Evolutionary conservation across 2,888 invertebrate genomes (phyloP), one percentile per base, ranked within the genome.

Genomic region (Eristalis intricaria): DNA sequence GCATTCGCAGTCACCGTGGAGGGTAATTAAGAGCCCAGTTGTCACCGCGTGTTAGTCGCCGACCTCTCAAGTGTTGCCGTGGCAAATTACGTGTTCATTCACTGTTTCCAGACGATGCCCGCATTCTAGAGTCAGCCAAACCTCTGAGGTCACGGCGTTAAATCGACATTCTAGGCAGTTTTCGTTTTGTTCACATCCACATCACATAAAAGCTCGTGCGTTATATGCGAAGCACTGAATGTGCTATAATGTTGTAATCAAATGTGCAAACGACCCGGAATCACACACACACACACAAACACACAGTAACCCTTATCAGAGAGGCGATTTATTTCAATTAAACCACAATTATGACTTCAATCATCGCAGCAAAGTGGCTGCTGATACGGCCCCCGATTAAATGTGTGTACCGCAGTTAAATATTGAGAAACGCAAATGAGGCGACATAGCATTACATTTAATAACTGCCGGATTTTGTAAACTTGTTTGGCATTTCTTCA

Each of bases 331-430:
- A 87, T 80, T 87, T 87, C 87, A 87, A 87, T 87, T 87, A 84
- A 87, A 84, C 84, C 84, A 84, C 71, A 87, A 87, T 87, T 87
- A 87, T 79, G 87, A 76, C 87, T 87, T 84, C 79, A 87, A 84
- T 87, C 84, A 87, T 70, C 64, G 65, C 66, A 76, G 75, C 19
- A 69, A 66, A 65, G 78, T 38, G 71, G 64, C 79, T 87, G 80
- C 76, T 84, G 87, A 78, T 69, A 78, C 73, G 68, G 29, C 32
- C 56, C 35, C 61, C 58, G 80, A 84, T 80, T 79, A 84, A 87
- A 76, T 68, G 64, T 85, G 68, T 85, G 76, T 77, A 56, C 76
- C 80, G 76, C 71, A 60, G 76, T 76, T 69, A 83, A 78, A 83
- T 71, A 79, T 73, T 80, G 61, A 87, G 71, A 80, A 82, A 87